These are phyloP conservation scores for Gymnoscelis rufifasciata DNA, from an alignment of 2,888 invertebrate genomes.

Conservation along the genomic window DNA sequence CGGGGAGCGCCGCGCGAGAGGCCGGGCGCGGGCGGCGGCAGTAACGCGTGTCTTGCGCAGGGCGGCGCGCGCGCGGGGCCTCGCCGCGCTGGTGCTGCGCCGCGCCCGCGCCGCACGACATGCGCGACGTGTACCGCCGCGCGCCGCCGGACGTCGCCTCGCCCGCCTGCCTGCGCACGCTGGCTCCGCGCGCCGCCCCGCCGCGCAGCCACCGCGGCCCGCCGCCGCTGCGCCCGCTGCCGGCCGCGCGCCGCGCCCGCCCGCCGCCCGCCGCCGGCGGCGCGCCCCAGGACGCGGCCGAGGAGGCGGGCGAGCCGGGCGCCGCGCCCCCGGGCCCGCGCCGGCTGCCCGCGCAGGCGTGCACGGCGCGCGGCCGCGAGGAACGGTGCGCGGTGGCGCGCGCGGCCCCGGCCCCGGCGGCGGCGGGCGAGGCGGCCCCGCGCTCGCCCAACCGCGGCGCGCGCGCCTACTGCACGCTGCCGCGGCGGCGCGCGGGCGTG, in stretches of 20 bases:
- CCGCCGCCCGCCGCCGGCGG: slow-evolving; percentile 42
- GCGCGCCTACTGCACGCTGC: slow-evolving; percentile 76
- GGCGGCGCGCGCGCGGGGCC: slow-evolving; percentile 45
- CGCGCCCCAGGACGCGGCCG: slow-evolving; percentile 31
- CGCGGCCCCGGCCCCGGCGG: slow-evolving; percentile 13
- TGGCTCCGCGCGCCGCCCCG: slow-evolving; percentile 35
- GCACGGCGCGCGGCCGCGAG: slow-evolving; percentile 82
- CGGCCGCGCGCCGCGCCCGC: slow-evolving; percentile 29
- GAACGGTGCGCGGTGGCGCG: slow-evolving; percentile 65
- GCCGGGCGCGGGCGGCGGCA: slow-evolving; percentile 16
- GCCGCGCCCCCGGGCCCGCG: slow-evolving; percentile 37
- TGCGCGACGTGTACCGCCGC: slow-evolving; percentile 80
- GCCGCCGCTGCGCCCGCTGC: slow-evolving; percentile 39
- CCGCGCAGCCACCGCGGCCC: slow-evolving; percentile 43
- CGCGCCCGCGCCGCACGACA: slow-evolving; percentile 47
- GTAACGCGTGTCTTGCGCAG: slow-evolving; percentile 45
- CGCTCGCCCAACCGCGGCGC: slow-evolving; percentile 39
- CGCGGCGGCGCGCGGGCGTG: slow-evolving; percentile 52
- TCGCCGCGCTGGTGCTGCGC: slow-evolving; percentile 43
- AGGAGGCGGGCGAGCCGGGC: slow-evolving; percentile 44
- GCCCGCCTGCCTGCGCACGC: slow-evolving; percentile 72
- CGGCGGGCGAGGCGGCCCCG: slow-evolving; percentile 19
- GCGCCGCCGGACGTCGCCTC: slow-evolving; percentile 51
- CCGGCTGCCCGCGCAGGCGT: slow-evolving; percentile 52
- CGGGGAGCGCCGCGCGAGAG: not conserved